Conservation (phyloP, 2,888 invertebrate species). For the Tridacna gigas region DNA sequence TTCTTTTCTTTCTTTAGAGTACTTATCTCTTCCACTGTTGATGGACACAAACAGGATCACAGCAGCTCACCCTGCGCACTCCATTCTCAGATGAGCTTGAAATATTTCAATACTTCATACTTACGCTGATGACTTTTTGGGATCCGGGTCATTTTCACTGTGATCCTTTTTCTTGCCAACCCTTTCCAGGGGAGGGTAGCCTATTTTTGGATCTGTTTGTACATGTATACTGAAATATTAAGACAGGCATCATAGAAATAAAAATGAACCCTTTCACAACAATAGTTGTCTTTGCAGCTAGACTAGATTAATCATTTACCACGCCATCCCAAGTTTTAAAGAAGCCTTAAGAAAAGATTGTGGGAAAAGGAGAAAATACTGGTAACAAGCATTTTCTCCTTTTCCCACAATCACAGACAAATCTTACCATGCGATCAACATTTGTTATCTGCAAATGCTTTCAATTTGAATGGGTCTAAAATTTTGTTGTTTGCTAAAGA, state of each 20-base stretch:
- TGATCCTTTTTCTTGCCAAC: slow-evolving; percentile 51
- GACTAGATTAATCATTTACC: background rate
- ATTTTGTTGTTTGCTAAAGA: no score
- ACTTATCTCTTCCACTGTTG: slow-evolving; percentile 12
- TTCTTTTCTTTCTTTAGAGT: slow-evolving; percentile 70
- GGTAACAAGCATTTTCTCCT: background rate
- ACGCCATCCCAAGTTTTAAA: no score
- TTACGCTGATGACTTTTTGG: slow-evolving; percentile 73
- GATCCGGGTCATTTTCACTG: slow-evolving; percentile 48
- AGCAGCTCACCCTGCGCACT: no score
- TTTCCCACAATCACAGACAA: slow-evolving; percentile 13
- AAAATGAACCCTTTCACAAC: background rate
- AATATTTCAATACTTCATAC: no score
- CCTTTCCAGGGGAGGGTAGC: slow-evolving; percentile 51
- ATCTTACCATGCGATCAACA: no score
- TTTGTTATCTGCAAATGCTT: no score
- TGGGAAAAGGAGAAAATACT: background rate
- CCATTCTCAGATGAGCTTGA: no score
- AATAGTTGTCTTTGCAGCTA: background rate
- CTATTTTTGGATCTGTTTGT: slow-evolving; percentile 70
- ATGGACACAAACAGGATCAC: no score
- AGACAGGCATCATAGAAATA: background rate
- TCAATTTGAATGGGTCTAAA: no score
- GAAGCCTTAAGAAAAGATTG: background rate
- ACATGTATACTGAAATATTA: slow-evolving; percentile 68